Evolutionary conservation across 1,140 invertebrate genomes (phyloP).

Genomic region (Antheraea pernyi): DNA sequence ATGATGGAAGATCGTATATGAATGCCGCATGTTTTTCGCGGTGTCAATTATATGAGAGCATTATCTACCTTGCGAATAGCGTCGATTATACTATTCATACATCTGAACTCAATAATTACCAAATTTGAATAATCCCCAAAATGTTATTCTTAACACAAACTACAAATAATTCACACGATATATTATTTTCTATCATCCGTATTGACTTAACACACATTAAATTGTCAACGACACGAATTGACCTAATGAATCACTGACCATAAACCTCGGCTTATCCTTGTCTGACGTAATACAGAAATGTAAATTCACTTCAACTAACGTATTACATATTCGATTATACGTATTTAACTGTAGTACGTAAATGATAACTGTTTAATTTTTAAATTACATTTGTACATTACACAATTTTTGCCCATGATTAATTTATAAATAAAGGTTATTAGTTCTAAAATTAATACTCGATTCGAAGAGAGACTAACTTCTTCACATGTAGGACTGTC

Average conservation of each 20-base stretch:
- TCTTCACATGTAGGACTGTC: constrained; percentile 50
- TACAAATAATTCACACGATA: constrained; percentile 31
- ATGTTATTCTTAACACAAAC: constrained; percentile 19
- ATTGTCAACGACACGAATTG: constrained; percentile 69
- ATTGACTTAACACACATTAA: constrained; percentile 64
- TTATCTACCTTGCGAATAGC: constrained; percentile 40
- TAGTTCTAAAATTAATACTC: constrained; percentile 72
- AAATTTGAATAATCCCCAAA: too few species aligned
- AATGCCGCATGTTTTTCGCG: constrained; percentile 46
- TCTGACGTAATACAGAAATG: constrained; percentile 60
- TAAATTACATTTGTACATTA: background rate
- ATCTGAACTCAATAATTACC: too few species aligned
- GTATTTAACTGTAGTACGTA: background rate
- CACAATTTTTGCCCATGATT: too few species aligned
- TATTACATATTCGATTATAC: constrained; percentile 23
- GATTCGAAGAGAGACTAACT: constrained; percentile 47
- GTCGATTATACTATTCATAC: too few species aligned
- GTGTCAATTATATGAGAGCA: constrained; percentile 51
- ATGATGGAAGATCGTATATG: constrained; percentile 40
- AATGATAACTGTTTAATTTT: background rate
- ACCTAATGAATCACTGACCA: constrained; percentile 74
- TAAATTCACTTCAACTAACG: constrained; percentile 32
- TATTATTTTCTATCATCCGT: constrained; percentile 39
- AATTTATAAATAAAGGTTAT: constrained; percentile 39
- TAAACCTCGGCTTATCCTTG: constrained; percentile 64